phyloP scores from a whole-genome alignment of 2,888 invertebrate genomes.

The Caenorhabditis sp. region DNA sequence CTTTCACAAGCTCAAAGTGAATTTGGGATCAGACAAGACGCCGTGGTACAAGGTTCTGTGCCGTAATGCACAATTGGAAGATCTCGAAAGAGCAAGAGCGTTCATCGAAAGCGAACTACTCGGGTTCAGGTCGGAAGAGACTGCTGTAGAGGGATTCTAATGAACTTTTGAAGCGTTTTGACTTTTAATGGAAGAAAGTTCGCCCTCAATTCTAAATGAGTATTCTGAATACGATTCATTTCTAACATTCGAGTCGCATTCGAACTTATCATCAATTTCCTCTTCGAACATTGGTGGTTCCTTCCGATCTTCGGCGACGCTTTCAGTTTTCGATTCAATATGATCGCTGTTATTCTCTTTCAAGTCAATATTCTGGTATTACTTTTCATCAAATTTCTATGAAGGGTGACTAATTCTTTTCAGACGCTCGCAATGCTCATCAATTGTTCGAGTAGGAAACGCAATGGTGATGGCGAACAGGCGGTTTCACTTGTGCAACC shows the following conservation, averaged over 20 bases:
- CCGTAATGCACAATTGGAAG: slow-evolving; percentile 13
- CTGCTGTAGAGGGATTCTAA: too few species aligned
- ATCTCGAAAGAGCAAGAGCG: slow-evolving; percentile 15
- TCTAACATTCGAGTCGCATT: not conserved
- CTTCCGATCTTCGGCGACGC: not conserved
- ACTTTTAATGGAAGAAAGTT: not conserved
- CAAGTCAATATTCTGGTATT: slow-evolving; percentile 49
- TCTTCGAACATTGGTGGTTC: not conserved
- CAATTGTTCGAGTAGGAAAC: slow-evolving; percentile 14
- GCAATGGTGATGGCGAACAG: slow-evolving; percentile 19
- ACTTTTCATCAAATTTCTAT: not conserved
- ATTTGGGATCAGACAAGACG: not conserved
- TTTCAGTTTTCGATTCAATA: slow-evolving; percentile 27
- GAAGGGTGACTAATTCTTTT: not conserved
- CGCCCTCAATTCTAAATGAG: not conserved
- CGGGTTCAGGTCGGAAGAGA: not conserved
- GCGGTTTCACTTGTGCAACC: slow-evolving; percentile 35
- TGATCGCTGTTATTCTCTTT: slow-evolving; percentile 50
- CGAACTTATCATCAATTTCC: not conserved
- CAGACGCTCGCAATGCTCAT: slow-evolving; percentile 28
- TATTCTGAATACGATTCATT: not conserved
- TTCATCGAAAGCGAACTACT: slow-evolving; percentile 25
- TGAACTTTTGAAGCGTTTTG: too few species aligned
- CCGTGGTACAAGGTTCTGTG: slow-evolving; percentile 26
- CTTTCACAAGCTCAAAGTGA: slow-evolving; percentile 34